Evolutionary conservation across 1,140 invertebrate species (phyloP).

Genomic region (Drosophila mayri): DNA sequence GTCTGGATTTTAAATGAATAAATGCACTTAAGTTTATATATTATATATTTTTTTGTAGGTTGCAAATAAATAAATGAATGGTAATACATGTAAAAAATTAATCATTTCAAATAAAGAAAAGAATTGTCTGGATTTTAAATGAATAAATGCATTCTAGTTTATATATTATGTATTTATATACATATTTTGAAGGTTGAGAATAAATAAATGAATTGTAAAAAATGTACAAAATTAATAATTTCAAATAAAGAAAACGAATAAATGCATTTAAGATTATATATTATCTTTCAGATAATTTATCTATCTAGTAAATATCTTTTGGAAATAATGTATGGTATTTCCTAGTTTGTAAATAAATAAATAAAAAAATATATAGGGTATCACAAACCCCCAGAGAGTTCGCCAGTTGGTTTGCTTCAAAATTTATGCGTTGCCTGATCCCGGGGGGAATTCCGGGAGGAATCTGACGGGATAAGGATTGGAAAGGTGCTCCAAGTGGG

Average conservation of each 20-base stretch:
- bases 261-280: neutral
- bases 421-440: slow-evolving; percentile 66
- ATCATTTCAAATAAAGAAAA: too few species aligned
- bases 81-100: too few species aligned
- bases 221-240: too few species aligned
- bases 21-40: neutral
- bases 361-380: slow-evolving; percentile 12
- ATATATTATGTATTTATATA: too few species aligned
- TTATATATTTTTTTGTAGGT: too few species aligned
- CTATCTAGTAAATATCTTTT: too few species aligned
- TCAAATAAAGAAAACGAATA: neutral
- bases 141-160: neutral
- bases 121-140: neutral
- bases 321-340: neutral
- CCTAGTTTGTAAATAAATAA: neutral
- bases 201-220: too few species aligned
- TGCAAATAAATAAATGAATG: too few species aligned
- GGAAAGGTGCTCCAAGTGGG: slow-evolving; percentile 18
- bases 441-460: slow-evolving; percentile 9
- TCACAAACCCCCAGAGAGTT: slow-evolving; percentile 3
- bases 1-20: neutral
- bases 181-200: too few species aligned
- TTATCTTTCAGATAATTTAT: too few species aligned
- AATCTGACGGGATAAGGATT: slow-evolving; percentile 4
- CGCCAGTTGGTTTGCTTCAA: slow-evolving; percentile 51